A percentile compares a stretch with the other conserved stretches of the same genome.
phyloP scores from a whole-genome alignment of 1,140 invertebrate genomes.

The Trissolcus basalis region DNA sequence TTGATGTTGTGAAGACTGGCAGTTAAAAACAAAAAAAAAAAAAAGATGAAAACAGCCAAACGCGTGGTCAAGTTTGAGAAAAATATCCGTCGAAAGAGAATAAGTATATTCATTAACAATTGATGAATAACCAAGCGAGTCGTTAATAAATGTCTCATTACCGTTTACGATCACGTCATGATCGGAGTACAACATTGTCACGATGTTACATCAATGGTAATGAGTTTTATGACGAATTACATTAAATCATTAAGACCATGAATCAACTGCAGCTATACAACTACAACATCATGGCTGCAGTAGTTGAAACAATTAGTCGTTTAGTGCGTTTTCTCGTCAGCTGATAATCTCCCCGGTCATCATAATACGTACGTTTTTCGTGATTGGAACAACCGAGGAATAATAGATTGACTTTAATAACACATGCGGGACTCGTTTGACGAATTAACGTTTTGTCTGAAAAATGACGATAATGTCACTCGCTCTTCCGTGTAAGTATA shows the following conservation, averaged over 20 bases:
- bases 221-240: too few species aligned
- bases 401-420: conserved; percentile 11
- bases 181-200: too few species aligned
- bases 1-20: conserved; percentile 39
- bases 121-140: too few species aligned
- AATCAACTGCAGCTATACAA: too few species aligned
- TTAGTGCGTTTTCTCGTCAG: too few species aligned
- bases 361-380: too few species aligned
- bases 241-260: too few species aligned
- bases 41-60: conserved; percentile 28
- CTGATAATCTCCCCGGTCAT: too few species aligned
- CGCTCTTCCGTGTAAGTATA: conserved; percentile 13
- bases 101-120: conserved; percentile 42
- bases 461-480: conserved; percentile 40
- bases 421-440: conserved; percentile 5
- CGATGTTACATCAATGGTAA: too few species aligned
- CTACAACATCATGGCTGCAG: not conserved
- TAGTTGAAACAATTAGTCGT: conserved; percentile 5
- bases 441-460: conserved; percentile 19
- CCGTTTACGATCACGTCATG: too few species aligned
- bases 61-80: not conserved
- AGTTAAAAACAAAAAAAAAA: conserved; percentile 36
- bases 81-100: conserved; percentile 18
- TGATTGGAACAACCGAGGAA: too few species aligned
- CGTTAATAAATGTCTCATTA: too few species aligned